Evolutionary conservation across 2,888 invertebrate genomes (phyloP), one percentile per base, ranked within the genome.

Genomic region (Diploptera punctata): DNA sequence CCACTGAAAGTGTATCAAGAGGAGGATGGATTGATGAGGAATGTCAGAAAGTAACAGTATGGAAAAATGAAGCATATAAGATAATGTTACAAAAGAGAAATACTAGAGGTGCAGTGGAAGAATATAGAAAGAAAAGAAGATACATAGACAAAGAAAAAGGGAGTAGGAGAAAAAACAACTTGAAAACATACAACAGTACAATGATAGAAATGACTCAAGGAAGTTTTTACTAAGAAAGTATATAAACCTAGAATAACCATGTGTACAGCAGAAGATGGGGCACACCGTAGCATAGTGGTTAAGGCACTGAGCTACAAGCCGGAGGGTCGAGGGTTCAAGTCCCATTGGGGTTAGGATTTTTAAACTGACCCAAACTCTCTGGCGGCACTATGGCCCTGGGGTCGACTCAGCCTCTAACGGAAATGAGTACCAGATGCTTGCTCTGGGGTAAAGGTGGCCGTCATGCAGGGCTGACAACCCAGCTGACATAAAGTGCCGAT

Each of bases 111-210:
- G 47, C n/a, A 47, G 47, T 47, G 47, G 47, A 47, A 47, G 47
- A 47, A n/a, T 47, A 47, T 47, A 47, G 47, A n/a, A 47, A 47
- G 47, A 47, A 47, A 47, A 47, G 47, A 47, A 47, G n/a, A 47
- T n/a, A 47, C 47, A n/a, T 47, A n/a, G 18, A 10, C 16, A n/a
- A 47, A n/a, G n/a, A n/a, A 47, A 47, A n/a, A n/a, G 18, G n/a
- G 3, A 47, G 4, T 9, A n/a, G 18, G 18, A 47, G 18, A 47
- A n/a, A 47, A 47, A 47, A n/a, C 47, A 47, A n/a, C 47, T 47
- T n/a, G 47, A 47, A 47, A 47, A 33, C 18, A n/a, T 47, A 47
- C 47, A 47, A 47, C 47, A 4, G 47, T 7, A 47, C 47, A 47
- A n/a, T 3, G 47, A 47, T n/a, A 47, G 47, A n/a, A 47, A 47